Conservation (phyloP, 2,888 invertebrate genomes). For the Drosophila kokeensis region DNA sequence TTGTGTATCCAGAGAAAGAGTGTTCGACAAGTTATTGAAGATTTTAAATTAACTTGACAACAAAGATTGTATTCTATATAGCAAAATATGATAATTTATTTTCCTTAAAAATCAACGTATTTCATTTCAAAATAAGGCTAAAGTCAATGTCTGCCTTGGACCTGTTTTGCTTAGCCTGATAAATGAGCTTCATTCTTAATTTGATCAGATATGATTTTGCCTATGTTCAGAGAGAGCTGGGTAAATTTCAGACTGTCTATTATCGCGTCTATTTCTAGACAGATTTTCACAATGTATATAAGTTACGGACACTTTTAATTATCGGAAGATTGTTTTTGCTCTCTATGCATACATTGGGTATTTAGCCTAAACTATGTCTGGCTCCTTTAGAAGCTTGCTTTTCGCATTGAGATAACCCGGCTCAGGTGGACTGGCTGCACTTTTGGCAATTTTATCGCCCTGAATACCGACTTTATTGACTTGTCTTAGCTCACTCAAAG, state of each 20-base stretch:
- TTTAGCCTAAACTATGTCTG: not conserved
- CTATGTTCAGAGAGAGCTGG: not conserved
- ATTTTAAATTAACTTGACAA: not conserved
- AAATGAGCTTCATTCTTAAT: not conserved
- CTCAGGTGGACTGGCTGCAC: not conserved
- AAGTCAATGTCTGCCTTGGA: not conserved
- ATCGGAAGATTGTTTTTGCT: not conserved
- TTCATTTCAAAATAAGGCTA: not conserved
- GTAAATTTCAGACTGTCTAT: not conserved
- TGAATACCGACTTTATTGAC: not conserved
- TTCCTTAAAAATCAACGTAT: not conserved
- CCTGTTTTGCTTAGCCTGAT: not conserved
- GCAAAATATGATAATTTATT: no score
- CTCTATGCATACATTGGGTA: not conserved
- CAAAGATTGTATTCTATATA: not conserved
- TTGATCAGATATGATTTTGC: not conserved
- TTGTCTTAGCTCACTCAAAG: not conserved
- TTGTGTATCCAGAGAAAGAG: not conserved
- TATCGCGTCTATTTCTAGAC: not conserved
- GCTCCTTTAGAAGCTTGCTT: not conserved
- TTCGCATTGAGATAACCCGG: not conserved
- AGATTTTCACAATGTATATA: not conserved
- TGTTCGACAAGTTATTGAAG: not conserved
- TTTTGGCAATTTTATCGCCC: not conserved
- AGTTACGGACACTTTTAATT: not conserved